phyloP scores from a whole-genome alignment of 2,113 vertebrate species.

The Dolichallabes microphthalmus region DNA sequence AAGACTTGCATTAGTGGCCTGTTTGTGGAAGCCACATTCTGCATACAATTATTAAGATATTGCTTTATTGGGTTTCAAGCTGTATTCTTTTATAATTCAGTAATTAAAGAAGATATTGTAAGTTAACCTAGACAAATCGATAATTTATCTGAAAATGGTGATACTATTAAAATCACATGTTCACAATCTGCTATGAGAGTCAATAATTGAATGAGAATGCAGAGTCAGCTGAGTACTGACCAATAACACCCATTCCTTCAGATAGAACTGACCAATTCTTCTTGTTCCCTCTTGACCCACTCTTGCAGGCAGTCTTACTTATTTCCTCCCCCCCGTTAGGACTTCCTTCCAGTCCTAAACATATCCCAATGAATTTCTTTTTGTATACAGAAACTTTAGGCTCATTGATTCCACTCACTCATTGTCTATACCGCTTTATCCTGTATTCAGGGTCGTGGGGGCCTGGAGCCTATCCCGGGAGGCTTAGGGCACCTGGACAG shows the following conservation, averaged over 20 bases:
- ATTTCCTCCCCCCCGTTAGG: neutral
- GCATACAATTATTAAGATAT: neutral
- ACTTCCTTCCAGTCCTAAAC: neutral
- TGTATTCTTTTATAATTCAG: neutral
- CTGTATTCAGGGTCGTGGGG: too few relatives aligned
- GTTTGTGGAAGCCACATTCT: neutral
- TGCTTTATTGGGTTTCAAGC: neutral
- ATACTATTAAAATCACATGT: slow-evolving; percentile 1
- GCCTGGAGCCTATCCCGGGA: too few relatives aligned
- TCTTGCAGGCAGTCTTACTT: neutral
- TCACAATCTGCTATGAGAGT: neutral
- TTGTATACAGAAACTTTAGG: too few relatives aligned
- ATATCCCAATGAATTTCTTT: neutral
- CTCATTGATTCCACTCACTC: too few relatives aligned
- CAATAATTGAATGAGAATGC: neutral
- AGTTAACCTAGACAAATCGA: neutral
- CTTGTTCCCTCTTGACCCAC: neutral
- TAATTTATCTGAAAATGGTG: neutral
- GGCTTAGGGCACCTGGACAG: too few relatives aligned
- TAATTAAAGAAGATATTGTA: neutral
- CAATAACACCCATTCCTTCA: neutral
- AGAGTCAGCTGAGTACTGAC: neutral
- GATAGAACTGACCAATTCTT: neutral
- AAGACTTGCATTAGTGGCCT: slow-evolving; percentile 24
- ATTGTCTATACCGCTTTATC: too few relatives aligned